Evolutionary conservation across 92 coral and sea anemone genomes (phyloP).

Genomic region (Paramuricea clavata): DNA sequence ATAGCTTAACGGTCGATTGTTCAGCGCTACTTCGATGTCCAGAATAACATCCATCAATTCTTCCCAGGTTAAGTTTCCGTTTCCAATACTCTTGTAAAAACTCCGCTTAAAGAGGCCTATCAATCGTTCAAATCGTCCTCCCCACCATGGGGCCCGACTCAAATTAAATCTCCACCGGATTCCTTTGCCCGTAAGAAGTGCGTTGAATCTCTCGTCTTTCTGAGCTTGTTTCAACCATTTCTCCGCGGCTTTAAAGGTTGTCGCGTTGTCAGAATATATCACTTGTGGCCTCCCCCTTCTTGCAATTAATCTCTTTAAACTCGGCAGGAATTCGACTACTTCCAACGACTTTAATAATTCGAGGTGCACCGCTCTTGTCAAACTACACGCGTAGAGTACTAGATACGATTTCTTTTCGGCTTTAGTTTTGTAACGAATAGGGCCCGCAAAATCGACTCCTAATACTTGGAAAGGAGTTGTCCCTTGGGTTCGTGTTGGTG

Average conservation of each 20-base stretch:
- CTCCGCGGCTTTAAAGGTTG: background rate
- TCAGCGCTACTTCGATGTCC: background rate
- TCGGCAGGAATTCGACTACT: background rate
- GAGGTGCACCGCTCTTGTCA: background rate
- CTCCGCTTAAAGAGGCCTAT: background rate
- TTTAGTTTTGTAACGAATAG: background rate
- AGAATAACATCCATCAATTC: background rate
- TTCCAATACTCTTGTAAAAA: background rate
- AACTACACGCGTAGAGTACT: background rate
- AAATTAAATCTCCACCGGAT: background rate
- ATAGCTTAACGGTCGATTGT: background rate
- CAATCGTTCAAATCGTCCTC: background rate
- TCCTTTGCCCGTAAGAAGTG: background rate
- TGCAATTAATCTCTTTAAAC: background rate
- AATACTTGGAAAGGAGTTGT: too few relatives aligned
- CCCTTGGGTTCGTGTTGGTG: too few relatives aligned
- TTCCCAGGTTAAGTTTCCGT: slow-evolving; percentile 5
- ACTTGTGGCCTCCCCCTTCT: background rate
- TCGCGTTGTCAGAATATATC: background rate
- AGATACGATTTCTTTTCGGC: too few relatives aligned
- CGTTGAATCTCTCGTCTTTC: background rate
- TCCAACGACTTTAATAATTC: background rate
- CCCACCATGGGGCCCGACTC: slow-evolving; percentile 11
- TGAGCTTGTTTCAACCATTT: background rate
- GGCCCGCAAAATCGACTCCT: background rate